These are phyloP conservation scores for Erinaceus europaeus DNA, from an alignment of 2,113 vertebrate species.

Conservation along the genomic window DNA sequence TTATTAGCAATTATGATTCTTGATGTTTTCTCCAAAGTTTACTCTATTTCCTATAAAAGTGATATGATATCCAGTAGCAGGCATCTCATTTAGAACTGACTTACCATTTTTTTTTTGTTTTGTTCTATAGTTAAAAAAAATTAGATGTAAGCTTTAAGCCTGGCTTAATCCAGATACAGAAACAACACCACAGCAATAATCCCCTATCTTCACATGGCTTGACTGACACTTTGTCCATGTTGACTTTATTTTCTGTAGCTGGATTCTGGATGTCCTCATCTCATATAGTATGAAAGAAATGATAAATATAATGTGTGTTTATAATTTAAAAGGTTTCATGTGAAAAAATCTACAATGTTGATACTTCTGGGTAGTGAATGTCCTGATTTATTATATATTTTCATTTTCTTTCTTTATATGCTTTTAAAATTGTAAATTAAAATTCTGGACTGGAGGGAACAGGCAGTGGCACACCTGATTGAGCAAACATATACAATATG, in stretches of 20 bases:
- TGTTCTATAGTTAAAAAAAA: neutral
- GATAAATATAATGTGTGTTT: neutral
- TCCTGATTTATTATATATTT: neutral
- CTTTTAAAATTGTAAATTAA: neutral
- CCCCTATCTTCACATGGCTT: neutral
- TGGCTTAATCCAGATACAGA: neutral
- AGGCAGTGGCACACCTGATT: too few relatives aligned
- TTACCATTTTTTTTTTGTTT: too few relatives aligned
- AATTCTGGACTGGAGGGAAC: too few relatives aligned
- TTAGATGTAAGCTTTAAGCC: neutral
- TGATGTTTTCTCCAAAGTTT: too few relatives aligned
- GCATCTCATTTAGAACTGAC: too few relatives aligned
- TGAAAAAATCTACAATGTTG: neutral
- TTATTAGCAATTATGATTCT: too few relatives aligned
- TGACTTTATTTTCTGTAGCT: neutral
- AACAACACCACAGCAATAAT: accelerated
- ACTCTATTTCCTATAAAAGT: too few relatives aligned
- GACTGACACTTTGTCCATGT: neutral
- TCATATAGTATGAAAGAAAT: neutral
- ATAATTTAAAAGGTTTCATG: neutral
- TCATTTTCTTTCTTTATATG: neutral
- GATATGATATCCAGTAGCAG: too few relatives aligned
- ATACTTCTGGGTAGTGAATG: neutral
- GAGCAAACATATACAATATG: too few relatives aligned
- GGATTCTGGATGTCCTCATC: neutral